Conservation (phyloP, 2,113 vertebrate species). For the Otocyon megalotis region DNA sequence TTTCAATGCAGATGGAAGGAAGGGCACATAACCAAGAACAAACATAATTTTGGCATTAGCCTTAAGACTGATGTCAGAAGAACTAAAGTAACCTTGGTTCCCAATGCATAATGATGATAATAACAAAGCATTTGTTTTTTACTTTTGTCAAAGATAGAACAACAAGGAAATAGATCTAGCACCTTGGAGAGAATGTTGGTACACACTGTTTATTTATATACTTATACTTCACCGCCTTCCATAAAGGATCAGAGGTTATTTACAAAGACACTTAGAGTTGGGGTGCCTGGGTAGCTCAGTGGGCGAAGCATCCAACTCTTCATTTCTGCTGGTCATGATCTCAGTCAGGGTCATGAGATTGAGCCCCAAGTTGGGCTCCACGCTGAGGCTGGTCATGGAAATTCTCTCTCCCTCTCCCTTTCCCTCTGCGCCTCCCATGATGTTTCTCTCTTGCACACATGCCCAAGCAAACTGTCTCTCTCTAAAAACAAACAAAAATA, state of each 20-base stretch:
- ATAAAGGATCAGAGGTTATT: background rate
- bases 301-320: background rate
- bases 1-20: constrained; percentile 56
- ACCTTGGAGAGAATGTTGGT: background rate
- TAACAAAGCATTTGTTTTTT: background rate
- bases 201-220: background rate
- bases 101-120: background rate
- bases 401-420: background rate
- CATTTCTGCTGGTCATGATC: background rate
- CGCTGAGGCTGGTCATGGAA: background rate
- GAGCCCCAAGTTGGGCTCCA: background rate
- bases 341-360: background rate
- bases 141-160: background rate
- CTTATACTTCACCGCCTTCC: background rate
- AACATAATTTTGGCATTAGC: background rate
- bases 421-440: background rate
- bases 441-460: background rate
- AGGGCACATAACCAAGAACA: constrained; percentile 28
- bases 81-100: background rate
- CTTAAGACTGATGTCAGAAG: constrained; percentile 21
- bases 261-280: background rate
- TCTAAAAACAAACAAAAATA: background rate
- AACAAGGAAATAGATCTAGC: background rate
- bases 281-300: background rate
- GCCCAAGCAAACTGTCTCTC: background rate